Evolutionary conservation across 2,888 invertebrate genomes (phyloP).

Genomic region (Ennomos quercinarius): DNA sequence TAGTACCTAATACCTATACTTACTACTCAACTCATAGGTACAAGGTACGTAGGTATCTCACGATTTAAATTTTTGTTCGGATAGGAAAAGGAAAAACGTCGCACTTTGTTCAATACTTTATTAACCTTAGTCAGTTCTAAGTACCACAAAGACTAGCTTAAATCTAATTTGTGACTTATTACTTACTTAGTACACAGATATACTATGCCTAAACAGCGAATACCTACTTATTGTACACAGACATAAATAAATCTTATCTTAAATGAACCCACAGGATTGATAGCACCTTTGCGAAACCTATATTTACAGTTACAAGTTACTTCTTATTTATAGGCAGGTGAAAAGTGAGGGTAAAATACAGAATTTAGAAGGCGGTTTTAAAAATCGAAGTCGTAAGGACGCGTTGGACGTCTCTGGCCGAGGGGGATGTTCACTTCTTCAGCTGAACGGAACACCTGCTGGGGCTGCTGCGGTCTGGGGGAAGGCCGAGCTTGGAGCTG

Average conservation of each 20-base stretch:
- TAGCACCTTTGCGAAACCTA: constrained; percentile 35
- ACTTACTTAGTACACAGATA: constrained; percentile 37
- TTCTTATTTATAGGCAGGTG: constrained; percentile 30
- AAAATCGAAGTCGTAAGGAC: constrained; percentile 78
- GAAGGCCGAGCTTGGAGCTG: constrained; percentile 52
- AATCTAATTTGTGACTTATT: constrained; percentile 82
- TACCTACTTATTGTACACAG: constrained; percentile 68
- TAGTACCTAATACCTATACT: no score
- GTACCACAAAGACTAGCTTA: constrained; percentile 81
- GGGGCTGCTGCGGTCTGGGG: constrained; percentile 68
- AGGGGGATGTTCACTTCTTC: constrained; percentile 95
- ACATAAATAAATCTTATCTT: constrained; percentile 72
- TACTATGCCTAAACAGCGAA: constrained; percentile 47
- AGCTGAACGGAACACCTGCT: constrained; percentile 93
- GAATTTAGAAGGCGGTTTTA: constrained; percentile 44
- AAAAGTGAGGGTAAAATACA: constrained; percentile 25
- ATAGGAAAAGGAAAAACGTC: constrained; percentile 15
- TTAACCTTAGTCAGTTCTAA: constrained; percentile 57
- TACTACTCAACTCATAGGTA: no score
- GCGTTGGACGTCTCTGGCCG: constrained; percentile 90
- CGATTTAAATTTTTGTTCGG: no score
- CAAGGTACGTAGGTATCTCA: no score
- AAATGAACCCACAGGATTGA: constrained; percentile 28
- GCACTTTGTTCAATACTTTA: constrained; percentile 53
- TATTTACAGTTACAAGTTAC: constrained; percentile 27